Evolutionary conservation across 2,888 invertebrate genomes (phyloP), one percentile per base, ranked within the genome.

Genomic region (Apoderus coryli): DNA sequence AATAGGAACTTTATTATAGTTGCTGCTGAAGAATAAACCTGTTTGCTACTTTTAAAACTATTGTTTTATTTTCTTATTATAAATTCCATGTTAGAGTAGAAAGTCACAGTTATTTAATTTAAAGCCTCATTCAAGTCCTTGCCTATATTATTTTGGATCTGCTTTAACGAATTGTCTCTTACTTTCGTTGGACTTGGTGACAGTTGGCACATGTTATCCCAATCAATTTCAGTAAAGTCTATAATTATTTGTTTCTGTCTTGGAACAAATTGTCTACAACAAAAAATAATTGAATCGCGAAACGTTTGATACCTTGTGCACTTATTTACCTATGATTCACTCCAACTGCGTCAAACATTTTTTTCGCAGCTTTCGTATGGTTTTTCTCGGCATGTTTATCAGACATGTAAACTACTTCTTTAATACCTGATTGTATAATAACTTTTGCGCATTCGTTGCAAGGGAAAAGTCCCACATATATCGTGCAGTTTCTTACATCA

Each of bases 371-470:
- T 25, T 64, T 60, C 24, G 78, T 79, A 30, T 59, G 62, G 0
- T 61, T 52, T 48, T 80, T 81, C 3, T 74, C 56, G 0, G 64
- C 61, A 54, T 86, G 70, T 51, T 89, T 88, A 54, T 92, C 85
- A 0, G 81, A 82, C 49, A 86, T 61, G 52, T 81, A 93, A 7
- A 78, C 56, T 2, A 89, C 68, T 49, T 76, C 70, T 28, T 59
- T 71, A 16, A 95, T 86, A 1, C 92, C 85, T 2, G 89, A 76
- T 52, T 98, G 96, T 44, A 96, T 89, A 16, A 98, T 88, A 16
- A 93, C 64, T 58, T 98, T 98, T 0, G 95, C 86, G 61, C 96
- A 98, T 57, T 95, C 93, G 52, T 95, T 93, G 56, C 96, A 98
- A 0, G 96, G 96, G 56, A 95, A 96, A 10, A 92, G 59, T 0